phyloP scores from a whole-genome alignment of 2,888 invertebrate species.

The Spodoptera littoralis region DNA sequence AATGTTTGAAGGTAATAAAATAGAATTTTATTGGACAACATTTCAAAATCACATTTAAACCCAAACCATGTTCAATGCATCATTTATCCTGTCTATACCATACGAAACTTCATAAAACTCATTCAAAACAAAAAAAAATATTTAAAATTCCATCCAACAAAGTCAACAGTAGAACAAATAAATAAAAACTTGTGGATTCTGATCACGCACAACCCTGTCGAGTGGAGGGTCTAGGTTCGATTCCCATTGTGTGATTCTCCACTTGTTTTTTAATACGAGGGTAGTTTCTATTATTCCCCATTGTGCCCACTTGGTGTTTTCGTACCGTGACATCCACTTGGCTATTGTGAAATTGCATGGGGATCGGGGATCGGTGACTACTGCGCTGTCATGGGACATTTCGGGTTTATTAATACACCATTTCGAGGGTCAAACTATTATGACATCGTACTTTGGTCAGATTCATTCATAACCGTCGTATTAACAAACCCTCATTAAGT shows the following conservation, averaged over 20 bases:
- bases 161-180: slow-evolving; percentile 62
- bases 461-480: slow-evolving; percentile 27
- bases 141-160: slow-evolving; percentile 51
- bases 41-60: slow-evolving; percentile 10
- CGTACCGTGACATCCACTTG: slow-evolving; percentile 83
- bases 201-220: slow-evolving; percentile 82
- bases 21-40: not conserved
- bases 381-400: slow-evolving; percentile 48
- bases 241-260: slow-evolving; percentile 82
- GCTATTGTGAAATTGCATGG: slow-evolving; percentile 57
- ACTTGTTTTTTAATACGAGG: slow-evolving; percentile 87
- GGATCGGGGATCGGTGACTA: slow-evolving; percentile 34
- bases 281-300: slow-evolving; percentile 86
- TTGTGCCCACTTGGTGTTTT: slow-evolving; percentile 81
- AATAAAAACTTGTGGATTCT: slow-evolving; percentile 72
- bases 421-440: slow-evolving; percentile 74
- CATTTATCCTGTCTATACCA: slow-evolving; percentile 22
- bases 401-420: slow-evolving; percentile 73
- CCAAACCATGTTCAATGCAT: slow-evolving; percentile 10
- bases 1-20: not conserved
- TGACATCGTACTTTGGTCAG: slow-evolving; percentile 59
- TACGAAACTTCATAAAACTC: slow-evolving; percentile 14
- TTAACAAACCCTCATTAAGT: slow-evolving; percentile 3
- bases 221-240: slow-evolving; percentile 81
- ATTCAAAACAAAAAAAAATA: slow-evolving; percentile 25